A percentile compares a stretch with the other conserved stretches of the same genome.
Evolutionary conservation across 1,140 invertebrate species (phyloP).

Genomic region (Limonius californicus): DNA sequence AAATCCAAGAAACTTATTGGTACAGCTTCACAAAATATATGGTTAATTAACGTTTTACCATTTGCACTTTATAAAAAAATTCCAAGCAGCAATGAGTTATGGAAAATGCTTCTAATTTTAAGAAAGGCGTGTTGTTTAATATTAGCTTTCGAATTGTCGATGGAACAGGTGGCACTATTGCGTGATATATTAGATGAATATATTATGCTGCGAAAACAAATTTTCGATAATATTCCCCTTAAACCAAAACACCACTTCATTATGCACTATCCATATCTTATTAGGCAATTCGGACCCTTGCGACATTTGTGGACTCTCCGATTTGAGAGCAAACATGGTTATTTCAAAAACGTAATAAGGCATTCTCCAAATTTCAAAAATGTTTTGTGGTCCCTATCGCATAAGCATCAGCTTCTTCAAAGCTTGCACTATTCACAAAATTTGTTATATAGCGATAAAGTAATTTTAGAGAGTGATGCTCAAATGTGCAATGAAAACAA

Average conservation of each 20-base stretch:
- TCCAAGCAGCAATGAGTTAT: neutral
- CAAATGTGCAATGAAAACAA: neutral
- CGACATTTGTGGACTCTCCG: constrained; percentile 19
- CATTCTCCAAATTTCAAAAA: constrained; percentile 23
- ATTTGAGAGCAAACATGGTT: constrained; percentile 22
- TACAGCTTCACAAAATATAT: constrained; percentile 20
- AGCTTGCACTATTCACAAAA: neutral
- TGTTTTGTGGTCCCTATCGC: constrained; percentile 10
- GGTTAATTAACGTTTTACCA: constrained; percentile 19
- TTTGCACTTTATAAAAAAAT: constrained; percentile 10
- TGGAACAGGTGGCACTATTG: constrained; percentile 18
- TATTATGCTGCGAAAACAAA: neutral
- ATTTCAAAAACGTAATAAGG: constrained; percentile 20
- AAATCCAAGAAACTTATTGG: constrained; percentile 18
- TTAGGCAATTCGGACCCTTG: constrained; percentile 19
- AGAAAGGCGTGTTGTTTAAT: constrained; percentile 13
- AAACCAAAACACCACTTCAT: constrained; percentile 24
- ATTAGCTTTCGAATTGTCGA: constrained; percentile 13
- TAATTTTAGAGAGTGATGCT: neutral
- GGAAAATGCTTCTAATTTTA: constrained; percentile 14
- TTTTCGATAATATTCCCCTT: constrained; percentile 16
- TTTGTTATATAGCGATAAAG: neutral
- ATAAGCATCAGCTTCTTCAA: constrained; percentile 20
- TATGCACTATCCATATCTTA: constrained; percentile 17
- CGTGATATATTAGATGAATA: constrained; percentile 14